These are phyloP conservation scores for Popillia japonica DNA, from an alignment of 1,140 invertebrate genomes.

Conservation along the genomic window DNA sequence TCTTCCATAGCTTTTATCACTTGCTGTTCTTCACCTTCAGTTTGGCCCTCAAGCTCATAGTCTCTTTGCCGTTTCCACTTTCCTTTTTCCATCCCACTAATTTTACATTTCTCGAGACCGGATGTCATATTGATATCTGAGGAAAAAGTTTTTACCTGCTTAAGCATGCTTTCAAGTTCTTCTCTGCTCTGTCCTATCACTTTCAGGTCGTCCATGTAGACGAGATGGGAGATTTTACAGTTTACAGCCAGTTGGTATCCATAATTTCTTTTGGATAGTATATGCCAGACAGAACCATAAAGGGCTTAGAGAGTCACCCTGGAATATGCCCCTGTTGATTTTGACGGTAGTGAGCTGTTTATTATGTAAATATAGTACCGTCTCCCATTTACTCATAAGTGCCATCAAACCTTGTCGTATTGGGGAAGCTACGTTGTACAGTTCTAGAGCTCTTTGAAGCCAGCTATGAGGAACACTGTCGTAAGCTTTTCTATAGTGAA, in stretches of 20 bases:
- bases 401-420: conserved; percentile 5
- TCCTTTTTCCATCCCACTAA: too few species aligned
- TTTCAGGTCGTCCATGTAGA: too few species aligned
- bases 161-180: not conserved
- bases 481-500: conserved; percentile 49
- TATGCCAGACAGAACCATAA: conserved; percentile 48
- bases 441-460: conserved; percentile 44
- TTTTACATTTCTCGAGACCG: too few species aligned
- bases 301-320: conserved; percentile 48
- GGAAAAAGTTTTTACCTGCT: not conserved
- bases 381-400: conserved; percentile 37
- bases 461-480: conserved; percentile 45
- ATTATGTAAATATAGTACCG: conserved; percentile 1
- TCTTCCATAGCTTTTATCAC: not conserved
- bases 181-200: too few species aligned
- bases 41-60: not conserved
- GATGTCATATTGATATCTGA: not conserved
- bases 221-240: not conserved
- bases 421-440: conserved; percentile 42
- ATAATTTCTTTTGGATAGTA: too few species aligned
- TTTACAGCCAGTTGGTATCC: not conserved
- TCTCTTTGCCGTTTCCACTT: too few species aligned
- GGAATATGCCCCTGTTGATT: conserved; percentile 48
- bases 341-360: not conserved
- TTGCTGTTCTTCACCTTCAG: not conserved